Conservation (phyloP, 2,888 invertebrate species). For the Drosophila hamatofila region DNA sequence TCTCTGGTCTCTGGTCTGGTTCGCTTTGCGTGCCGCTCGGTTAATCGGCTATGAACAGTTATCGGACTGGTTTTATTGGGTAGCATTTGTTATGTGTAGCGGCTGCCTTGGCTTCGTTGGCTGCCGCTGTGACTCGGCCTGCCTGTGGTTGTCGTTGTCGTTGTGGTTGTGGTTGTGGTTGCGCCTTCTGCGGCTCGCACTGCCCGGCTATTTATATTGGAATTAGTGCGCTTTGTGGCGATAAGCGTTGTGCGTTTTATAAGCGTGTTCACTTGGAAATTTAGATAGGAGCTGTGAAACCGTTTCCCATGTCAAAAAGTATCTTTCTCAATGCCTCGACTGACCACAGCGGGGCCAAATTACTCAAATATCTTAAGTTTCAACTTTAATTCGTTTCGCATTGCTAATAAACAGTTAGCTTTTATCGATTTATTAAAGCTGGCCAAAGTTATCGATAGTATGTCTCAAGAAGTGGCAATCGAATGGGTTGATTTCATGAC, state of each 20-base stretch:
- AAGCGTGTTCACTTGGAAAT: conserved; percentile 74
- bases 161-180: conserved; percentile 21
- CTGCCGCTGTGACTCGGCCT: conserved; percentile 14
- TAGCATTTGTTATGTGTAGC: conserved; percentile 71
- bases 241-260: conserved; percentile 75
- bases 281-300: conserved; percentile 66
- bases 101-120: conserved; percentile 38
- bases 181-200: conserved; percentile 27
- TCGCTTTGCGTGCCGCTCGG: conserved; percentile 74
- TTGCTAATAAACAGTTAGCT: conserved; percentile 3
- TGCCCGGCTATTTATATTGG: conserved; percentile 70
- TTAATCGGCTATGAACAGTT: conserved; percentile 80
- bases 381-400: conserved; percentile 2
- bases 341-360: conserved; percentile 23
- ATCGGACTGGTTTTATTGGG: conserved; percentile 79
- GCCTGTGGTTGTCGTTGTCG: conserved; percentile 20
- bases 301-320: conserved; percentile 45
- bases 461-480: background rate
- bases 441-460: background rate
- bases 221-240: conserved; percentile 76
- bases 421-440: background rate
- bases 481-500: background rate
- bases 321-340: conserved; percentile 21
- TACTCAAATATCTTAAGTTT: conserved; percentile 23
- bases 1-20: conserved; percentile 49